phyloP scores from a whole-genome alignment of 2,888 invertebrate species.

The Lacanobia wlatinum region DNA sequence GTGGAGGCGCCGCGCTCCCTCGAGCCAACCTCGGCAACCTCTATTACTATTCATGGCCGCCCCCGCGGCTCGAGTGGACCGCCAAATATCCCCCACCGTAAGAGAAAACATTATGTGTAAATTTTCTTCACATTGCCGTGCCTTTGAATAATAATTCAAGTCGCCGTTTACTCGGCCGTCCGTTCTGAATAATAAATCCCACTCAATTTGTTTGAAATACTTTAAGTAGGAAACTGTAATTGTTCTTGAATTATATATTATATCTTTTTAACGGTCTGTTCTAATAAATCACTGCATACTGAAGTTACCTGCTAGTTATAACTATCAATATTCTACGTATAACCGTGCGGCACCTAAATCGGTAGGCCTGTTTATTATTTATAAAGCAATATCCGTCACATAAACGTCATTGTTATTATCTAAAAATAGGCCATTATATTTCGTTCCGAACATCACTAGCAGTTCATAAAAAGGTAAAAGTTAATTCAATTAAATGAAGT shows the following conservation, averaged over 20 bases:
- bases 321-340: conserved; percentile 43
- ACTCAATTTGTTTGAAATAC: conserved; percentile 64
- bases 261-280: conserved; percentile 50
- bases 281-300: conserved; percentile 59
- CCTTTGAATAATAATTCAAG: conserved; percentile 75
- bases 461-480: conserved; percentile 88
- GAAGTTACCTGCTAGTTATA: conserved; percentile 55
- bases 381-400: conserved; percentile 82
- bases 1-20: conserved; percentile 71
- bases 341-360: conserved; percentile 32
- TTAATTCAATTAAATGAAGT: conserved; percentile 90
- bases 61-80: conserved; percentile 80
- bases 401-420: conserved; percentile 87
- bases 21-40: conserved; percentile 75
- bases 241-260: conserved; percentile 55
- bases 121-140: conserved; percentile 72
- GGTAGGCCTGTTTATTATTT: conserved; percentile 74
- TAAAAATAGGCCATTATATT: conserved; percentile 83
- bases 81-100: conserved; percentile 71
- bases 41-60: conserved; percentile 89
- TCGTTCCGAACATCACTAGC: conserved; percentile 85
- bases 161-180: conserved; percentile 56
- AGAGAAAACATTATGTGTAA: conserved; percentile 77
- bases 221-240: conserved; percentile 59
- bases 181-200: conserved; percentile 68